These are phyloP conservation scores for Echiichthys vipera DNA, from an alignment of 2,797 vertebrate genomes.

Conservation along the genomic window DNA sequence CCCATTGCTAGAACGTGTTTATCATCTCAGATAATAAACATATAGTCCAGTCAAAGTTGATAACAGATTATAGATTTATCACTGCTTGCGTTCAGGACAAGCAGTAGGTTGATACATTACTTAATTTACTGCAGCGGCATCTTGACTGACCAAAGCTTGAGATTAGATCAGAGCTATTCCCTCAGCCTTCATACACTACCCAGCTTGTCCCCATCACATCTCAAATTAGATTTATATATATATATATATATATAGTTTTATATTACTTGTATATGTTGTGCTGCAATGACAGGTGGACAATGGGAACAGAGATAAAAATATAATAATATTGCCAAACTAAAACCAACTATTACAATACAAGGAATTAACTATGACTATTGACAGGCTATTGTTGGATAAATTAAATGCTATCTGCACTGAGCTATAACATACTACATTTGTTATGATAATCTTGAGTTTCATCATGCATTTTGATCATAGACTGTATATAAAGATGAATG, in stretches of 20 bases:
- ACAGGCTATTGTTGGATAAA: constrained; percentile 4
- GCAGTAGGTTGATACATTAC: neutral
- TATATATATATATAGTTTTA: no score
- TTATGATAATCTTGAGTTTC: neutral
- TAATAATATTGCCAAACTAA: no score
- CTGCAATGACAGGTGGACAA: neutral
- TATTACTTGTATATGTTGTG: neutral
- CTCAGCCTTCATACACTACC: neutral
- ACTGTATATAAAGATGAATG: no score
- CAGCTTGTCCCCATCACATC: neutral
- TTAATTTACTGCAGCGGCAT: neutral
- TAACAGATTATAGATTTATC: neutral
- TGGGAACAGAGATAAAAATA: neutral
- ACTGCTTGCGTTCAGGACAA: neutral
- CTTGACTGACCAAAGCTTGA: constrained; percentile 1
- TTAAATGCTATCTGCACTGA: neutral
- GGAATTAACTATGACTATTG: neutral
- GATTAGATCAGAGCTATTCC: neutral
- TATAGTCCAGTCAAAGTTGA: neutral
- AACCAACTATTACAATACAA: neutral
- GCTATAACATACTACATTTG: neutral
- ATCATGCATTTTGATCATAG: no score
- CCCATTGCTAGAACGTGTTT: neutral
- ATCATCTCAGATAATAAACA: neutral
- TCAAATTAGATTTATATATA: constrained; percentile 7